Evolutionary conservation across 2,888 invertebrate species (phyloP), one percentile per base, ranked within the genome.

Genomic region (Nomada hirtipes): DNA sequence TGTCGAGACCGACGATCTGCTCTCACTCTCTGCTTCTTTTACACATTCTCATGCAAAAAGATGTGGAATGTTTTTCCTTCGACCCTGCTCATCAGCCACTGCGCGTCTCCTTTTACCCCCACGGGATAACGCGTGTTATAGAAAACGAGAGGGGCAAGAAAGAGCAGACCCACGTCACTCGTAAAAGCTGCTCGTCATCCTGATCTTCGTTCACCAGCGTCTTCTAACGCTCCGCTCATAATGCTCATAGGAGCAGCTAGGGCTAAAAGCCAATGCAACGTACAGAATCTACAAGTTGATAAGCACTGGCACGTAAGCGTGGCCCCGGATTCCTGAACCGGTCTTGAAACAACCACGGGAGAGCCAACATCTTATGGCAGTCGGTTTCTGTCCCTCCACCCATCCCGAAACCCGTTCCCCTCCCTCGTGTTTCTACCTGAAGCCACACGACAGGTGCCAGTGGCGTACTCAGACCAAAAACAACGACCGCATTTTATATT

Each of bases 261-360:
- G 13, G 55, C 18, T 23, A 26, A 13, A 13, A 50, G 36, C 15
- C n/a, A 26, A 44, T 36, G 9, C 52, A 47, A 2, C 60, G 11
- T 26, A 50, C 42, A 36, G 61, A 61, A 53, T 20, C 63, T 69
- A 29, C 69, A 82, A 77, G 92, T 92, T 93, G 93, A 91, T 85
- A 91, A 84, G 75, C 93, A 89, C 93, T 93, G 93, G 79, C 83
- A 76, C 65, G 90, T 93, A 93, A 93, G 92, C 92, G 92, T 93
- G 93, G 93, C 92, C 90, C 92, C 90, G 92, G 93, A 92, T 93
- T 93, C 92, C 91, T 91, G 92, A 92, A 93, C 93, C 93, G 92
- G 93, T 93, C 91, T 87, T 88, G 87, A 86, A 89, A 88, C 90
- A 89, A 83, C 85, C 86, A 64, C 78, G 65, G 76, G 36, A 36